Percentiles rank a stretch among this genome's conserved stretches.
Conservation (phyloP, 2,113 vertebrate genomes). For the Brevimyrus niger region DNA sequence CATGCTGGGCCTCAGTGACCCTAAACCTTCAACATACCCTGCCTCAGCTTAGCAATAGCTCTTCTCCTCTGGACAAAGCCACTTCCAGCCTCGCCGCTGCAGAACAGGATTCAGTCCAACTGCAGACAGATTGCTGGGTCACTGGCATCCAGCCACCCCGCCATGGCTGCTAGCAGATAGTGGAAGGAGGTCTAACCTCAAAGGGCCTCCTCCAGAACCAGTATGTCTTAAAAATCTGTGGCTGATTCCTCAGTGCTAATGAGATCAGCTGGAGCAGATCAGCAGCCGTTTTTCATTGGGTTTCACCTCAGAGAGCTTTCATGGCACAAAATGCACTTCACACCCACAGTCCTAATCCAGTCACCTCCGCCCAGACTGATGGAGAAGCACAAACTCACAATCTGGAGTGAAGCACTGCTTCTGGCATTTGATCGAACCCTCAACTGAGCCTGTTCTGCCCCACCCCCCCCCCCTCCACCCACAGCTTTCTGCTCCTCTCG, state of each 20-base stretch:
- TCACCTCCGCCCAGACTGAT: background rate
- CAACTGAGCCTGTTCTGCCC: background rate
- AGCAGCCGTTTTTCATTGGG: background rate
- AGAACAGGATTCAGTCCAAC: constrained; percentile 42
- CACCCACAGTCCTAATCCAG: background rate
- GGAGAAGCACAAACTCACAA: background rate
- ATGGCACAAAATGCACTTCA: background rate
- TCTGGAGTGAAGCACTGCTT: constrained; percentile 20
- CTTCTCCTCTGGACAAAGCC: constrained; percentile 41
- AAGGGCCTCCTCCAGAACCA: background rate
- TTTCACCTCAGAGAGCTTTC: background rate
- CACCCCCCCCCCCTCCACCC: background rate
- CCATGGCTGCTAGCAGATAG: background rate
- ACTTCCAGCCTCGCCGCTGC: constrained; percentile 30
- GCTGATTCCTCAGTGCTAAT: background rate
- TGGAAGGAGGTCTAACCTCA: background rate
- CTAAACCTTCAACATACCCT: background rate
- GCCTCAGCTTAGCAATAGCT: background rate
- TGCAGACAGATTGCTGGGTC: constrained; percentile 16
- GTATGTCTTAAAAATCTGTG: background rate
- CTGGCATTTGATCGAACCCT: constrained; percentile 24
- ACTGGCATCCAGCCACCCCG: background rate
- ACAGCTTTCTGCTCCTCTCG: constrained; percentile 12
- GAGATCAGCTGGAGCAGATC: background rate
- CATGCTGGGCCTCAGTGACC: background rate